A percentile compares a stretch with the other conserved stretches of the same genome.
phyloP scores from a whole-genome alignment of 2,797 vertebrate genomes.

The Pseudomugil tenellus region DNA sequence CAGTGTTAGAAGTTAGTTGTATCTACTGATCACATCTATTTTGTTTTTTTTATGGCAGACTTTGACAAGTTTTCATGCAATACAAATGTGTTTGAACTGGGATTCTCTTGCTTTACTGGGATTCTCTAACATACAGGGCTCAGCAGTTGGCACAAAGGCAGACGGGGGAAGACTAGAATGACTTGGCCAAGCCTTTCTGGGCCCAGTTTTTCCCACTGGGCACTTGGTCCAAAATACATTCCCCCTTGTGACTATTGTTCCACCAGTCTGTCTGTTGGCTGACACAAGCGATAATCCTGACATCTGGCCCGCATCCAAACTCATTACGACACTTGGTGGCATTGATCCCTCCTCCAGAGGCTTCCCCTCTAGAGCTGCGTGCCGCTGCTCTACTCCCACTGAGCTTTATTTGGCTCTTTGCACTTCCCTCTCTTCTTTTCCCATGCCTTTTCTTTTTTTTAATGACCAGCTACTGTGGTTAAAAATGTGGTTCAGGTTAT shows the following conservation, averaged over 20 bases:
- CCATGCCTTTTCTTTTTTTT: conserved; percentile 27
- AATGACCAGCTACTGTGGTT: conserved; percentile 2
- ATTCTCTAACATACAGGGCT: conserved; percentile 31
- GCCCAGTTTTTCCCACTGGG: conserved; percentile 68
- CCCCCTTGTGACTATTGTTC: conserved; percentile 76
- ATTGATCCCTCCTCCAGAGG: conserved; percentile 79
- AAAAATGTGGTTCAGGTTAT: conserved; percentile 21
- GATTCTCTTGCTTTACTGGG: conserved; percentile 16
- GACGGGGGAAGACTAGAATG: conserved; percentile 46
- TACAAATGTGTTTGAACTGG: conserved; percentile 1
- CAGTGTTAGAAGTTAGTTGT: background rate
- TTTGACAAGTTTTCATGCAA: background rate
- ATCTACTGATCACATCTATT: background rate
- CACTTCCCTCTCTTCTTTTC: conserved; percentile 34
- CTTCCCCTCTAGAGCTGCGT: conserved; percentile 69
- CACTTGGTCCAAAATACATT: conserved; percentile 67
- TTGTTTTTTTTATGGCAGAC: background rate
- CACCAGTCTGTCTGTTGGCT: conserved; percentile 77
- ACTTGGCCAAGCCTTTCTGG: conserved; percentile 49
- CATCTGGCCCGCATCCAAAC: conserved; percentile 79
- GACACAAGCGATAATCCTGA: conserved; percentile 80
- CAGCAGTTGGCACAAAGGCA: conserved; percentile 18
- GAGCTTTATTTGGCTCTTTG: conserved; percentile 59
- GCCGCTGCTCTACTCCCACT: conserved; percentile 44
- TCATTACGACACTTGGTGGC: conserved; percentile 78